Evolutionary conservation across 2,113 vertebrate genomes (phyloP).

Genomic region (Antennarius striatus): DNA sequence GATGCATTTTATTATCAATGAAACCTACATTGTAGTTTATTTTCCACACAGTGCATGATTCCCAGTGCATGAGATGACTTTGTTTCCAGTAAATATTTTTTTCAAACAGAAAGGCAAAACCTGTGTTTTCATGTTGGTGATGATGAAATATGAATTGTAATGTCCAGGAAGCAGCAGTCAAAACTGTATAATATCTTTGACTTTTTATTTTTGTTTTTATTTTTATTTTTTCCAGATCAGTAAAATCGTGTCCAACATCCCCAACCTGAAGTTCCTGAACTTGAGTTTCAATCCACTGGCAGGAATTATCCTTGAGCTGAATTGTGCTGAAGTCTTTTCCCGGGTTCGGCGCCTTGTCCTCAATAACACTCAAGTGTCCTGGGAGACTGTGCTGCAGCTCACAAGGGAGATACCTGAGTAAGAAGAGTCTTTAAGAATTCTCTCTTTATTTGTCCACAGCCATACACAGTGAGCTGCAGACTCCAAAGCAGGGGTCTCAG

Average conservation of each 20-base stretch:
- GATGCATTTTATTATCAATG: too few species aligned
- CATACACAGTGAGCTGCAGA: not conserved
- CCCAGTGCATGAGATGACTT: too few species aligned
- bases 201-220: not conserved
- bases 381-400: conserved; percentile 92
- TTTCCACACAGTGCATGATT: too few species aligned
- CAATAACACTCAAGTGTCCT: conserved; percentile 97
- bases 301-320: conserved; percentile 84
- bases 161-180: too few species aligned
- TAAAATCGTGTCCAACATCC: conserved; percentile 97
- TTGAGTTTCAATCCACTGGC: conserved; percentile 96
- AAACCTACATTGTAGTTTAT: too few species aligned
- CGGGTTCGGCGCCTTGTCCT: conserved; percentile 93
- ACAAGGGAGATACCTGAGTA: conserved; percentile 91
- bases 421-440: conserved; percentile 32
- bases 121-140: too few species aligned
- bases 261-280: conserved; percentile 97
- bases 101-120: too few species aligned
- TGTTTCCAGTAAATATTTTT: too few species aligned
- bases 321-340: conserved; percentile 87
- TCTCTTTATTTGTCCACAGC: not conserved
- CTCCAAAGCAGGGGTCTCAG: too few species aligned
- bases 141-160: too few species aligned
- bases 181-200: not conserved
- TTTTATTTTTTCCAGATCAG: conserved; percentile 83